These are phyloP conservation scores for Nebria ingens DNA, from an alignment of 1,140 invertebrate genomes.

Conservation along the genomic window DNA sequence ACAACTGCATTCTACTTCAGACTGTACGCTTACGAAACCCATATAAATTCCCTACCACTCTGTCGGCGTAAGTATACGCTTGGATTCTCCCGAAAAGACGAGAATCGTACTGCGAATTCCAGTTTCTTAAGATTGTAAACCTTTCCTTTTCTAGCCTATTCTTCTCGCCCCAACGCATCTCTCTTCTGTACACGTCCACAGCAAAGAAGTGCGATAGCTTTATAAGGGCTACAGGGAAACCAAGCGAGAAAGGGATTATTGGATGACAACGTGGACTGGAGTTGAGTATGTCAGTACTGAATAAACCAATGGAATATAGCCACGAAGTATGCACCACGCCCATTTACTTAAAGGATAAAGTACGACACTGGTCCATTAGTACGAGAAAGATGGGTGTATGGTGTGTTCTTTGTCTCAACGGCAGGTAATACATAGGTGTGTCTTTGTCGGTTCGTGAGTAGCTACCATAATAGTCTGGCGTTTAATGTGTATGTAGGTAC, in stretches of 20 bases:
- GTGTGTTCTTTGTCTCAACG: neutral
- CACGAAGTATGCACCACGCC: slow-evolving; percentile 17
- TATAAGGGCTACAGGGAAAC: slow-evolving; percentile 14
- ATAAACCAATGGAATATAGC: slow-evolving; percentile 19
- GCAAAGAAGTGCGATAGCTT: neutral
- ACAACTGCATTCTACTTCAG: neutral
- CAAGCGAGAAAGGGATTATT: slow-evolving; percentile 24
- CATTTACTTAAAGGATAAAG: slow-evolving; percentile 33
- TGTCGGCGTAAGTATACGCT: slow-evolving; percentile 24
- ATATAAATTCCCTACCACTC: slow-evolving; percentile 23
- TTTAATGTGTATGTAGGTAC: slow-evolving; percentile 29
- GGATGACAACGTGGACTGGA: slow-evolving; percentile 29
- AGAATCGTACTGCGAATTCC: slow-evolving; percentile 30
- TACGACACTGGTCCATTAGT: slow-evolving; percentile 7
- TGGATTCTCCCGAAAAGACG: slow-evolving; percentile 30
- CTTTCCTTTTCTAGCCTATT: slow-evolving; percentile 20
- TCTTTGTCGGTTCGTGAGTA: slow-evolving; percentile 23
- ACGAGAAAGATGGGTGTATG: neutral
- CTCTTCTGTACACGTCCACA: neutral
- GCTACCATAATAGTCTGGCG: slow-evolving; percentile 30
- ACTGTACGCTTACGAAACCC: slow-evolving; percentile 21
- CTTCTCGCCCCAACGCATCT: slow-evolving; percentile 4
- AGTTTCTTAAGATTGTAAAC: slow-evolving; percentile 28
- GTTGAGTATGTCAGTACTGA: slow-evolving; percentile 17
- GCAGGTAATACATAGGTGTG: slow-evolving; percentile 12